Conservation (phyloP, 1,140 invertebrate species). For the Bombyx mandarina region DNA sequence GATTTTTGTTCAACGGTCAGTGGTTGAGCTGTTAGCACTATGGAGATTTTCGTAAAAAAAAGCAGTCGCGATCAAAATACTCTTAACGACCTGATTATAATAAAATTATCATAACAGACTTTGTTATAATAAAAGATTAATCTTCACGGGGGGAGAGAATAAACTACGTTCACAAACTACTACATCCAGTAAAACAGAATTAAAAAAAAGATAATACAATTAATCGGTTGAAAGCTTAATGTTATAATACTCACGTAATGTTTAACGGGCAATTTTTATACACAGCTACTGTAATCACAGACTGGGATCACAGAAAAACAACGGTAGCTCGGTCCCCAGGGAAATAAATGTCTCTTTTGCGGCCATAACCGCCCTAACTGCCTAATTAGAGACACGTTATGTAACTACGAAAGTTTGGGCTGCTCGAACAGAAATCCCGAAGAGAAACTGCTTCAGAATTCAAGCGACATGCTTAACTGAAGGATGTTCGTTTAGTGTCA, state of each 20-base stretch:
- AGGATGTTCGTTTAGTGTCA: not conserved
- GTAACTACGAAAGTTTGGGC: slow-evolving; percentile 15
- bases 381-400: slow-evolving; percentile 26
- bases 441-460: slow-evolving; percentile 7
- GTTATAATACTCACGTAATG: not conserved
- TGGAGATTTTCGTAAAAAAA: too few species aligned
- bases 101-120: too few species aligned
- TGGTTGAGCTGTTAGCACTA: too few species aligned
- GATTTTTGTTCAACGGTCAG: too few species aligned
- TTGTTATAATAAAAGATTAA: too few species aligned
- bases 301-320: slow-evolving; percentile 14
- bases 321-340: slow-evolving; percentile 10
- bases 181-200: too few species aligned
- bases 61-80: too few species aligned
- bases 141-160: too few species aligned
- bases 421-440: slow-evolving; percentile 12
- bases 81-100: too few species aligned
- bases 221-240: too few species aligned
- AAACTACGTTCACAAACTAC: too few species aligned
- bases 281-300: slow-evolving; percentile 13
- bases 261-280: slow-evolving; percentile 9
- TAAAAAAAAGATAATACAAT: too few species aligned
- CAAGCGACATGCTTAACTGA: not conserved
- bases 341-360: slow-evolving; percentile 25
- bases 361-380: slow-evolving; percentile 19